Evolutionary conservation across 2,888 invertebrate species (phyloP).

Genomic region (Leistus spinibarbis): DNA sequence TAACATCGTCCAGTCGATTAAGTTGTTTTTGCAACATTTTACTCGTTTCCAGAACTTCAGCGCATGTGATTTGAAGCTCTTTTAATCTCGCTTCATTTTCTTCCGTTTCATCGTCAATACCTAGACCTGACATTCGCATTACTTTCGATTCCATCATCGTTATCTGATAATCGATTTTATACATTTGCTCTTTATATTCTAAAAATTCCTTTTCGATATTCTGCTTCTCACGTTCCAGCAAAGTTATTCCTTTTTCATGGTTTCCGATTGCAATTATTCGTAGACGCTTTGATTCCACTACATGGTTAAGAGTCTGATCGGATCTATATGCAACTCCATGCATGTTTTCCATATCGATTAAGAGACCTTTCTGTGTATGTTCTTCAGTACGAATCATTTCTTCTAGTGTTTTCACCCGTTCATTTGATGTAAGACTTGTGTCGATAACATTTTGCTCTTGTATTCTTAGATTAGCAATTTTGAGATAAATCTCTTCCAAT

Average conservation of each 20-base stretch:
- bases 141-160: conserved; percentile 50
- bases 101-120: conserved; percentile 45
- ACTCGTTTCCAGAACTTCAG: conserved; percentile 54
- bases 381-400: conserved; percentile 66
- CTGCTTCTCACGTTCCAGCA: conserved; percentile 45
- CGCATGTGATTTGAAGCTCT: conserved; percentile 57
- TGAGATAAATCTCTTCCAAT: conserved; percentile 38
- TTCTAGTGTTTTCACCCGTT: conserved; percentile 65
- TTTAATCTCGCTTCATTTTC: conserved; percentile 56
- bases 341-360: conserved; percentile 59
- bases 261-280: conserved; percentile 61
- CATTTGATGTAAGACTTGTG: conserved; percentile 63
- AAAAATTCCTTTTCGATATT: conserved; percentile 49
- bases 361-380: conserved; percentile 58
- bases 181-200: conserved; percentile 47
- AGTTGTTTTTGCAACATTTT: conserved; percentile 61
- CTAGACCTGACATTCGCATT: conserved; percentile 39
- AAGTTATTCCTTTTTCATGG: conserved; percentile 57
- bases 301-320: conserved; percentile 58
- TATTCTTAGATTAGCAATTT: conserved; percentile 53
- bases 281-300: conserved; percentile 60
- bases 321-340: conserved; percentile 61
- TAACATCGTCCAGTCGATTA: conserved; percentile 63
- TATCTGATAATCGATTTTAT: conserved; percentile 49
- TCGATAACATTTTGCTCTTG: conserved; percentile 61